Evolutionary conservation across 2,797 vertebrate species (phyloP).

Genomic region (Pseudochirops corinnae): DNA sequence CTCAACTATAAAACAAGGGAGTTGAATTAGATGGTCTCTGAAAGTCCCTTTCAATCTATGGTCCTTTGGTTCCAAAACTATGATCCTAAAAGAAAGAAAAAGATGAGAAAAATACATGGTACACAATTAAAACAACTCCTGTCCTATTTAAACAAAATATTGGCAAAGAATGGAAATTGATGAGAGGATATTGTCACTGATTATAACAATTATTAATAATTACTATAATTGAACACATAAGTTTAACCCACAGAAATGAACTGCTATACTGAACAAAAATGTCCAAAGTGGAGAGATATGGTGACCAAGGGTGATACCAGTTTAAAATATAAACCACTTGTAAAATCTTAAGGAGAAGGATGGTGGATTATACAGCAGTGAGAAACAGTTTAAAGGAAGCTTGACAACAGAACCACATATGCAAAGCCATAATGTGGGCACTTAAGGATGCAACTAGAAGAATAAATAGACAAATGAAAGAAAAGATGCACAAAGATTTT

Average conservation of each 20-base stretch:
- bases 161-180: background rate
- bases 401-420: too few relatives aligned
- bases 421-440: background rate
- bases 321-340: background rate
- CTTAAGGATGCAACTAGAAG: background rate
- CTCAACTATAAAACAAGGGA: background rate
- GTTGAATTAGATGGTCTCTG: background rate
- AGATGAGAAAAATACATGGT: background rate
- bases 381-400: background rate
- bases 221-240: too few relatives aligned
- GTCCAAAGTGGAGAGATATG: background rate
- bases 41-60: background rate
- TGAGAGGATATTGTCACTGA: too few relatives aligned
- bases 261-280: background rate
- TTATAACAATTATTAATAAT: too few relatives aligned
- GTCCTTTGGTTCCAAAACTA: background rate
- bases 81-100: background rate
- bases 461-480: background rate
- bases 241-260: background rate
- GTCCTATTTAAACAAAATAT: background rate
- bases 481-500: background rate
- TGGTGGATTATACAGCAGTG: background rate
- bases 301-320: background rate
- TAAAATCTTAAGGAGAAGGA: background rate
- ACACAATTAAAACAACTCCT: background rate